A percentile compares a stretch with the other conserved stretches of the same genome.
These are phyloP conservation scores for Betta splendens DNA, from an alignment of 2,797 vertebrate genomes.

Conservation along the genomic window DNA sequence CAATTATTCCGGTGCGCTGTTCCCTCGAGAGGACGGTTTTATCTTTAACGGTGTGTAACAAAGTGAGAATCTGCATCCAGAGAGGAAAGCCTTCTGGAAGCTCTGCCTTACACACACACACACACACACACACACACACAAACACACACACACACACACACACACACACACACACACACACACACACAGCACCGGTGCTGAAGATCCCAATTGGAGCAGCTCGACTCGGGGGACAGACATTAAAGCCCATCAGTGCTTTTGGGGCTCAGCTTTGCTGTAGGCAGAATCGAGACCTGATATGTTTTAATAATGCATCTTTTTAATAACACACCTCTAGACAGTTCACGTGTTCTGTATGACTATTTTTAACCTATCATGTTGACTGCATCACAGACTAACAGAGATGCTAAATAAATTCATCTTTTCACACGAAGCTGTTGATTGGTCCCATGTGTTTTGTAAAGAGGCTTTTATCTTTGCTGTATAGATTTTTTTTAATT, in stretches of 20 bases:
- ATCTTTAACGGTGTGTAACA: slow-evolving; percentile 26
- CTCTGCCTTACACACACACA: slow-evolving; percentile 31
- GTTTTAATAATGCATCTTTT: slow-evolving; percentile 47
- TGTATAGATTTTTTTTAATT: neutral
- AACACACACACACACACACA: too few relatives aligned
- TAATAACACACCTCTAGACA: slow-evolving; percentile 39
- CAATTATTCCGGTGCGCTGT: slow-evolving; percentile 24
- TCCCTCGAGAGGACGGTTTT: slow-evolving; percentile 10
- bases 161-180: too few relatives aligned
- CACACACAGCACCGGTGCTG: slow-evolving; percentile 29
- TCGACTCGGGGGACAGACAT: slow-evolving; percentile 3
- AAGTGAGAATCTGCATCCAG: slow-evolving; percentile 42
- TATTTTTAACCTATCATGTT: slow-evolving; percentile 47
- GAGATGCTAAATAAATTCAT: slow-evolving; percentile 66
- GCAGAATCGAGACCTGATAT: slow-evolving; percentile 15
- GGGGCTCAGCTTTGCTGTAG: slow-evolving; percentile 22
- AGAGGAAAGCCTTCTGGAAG: slow-evolving; percentile 30
- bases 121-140: too few relatives aligned
- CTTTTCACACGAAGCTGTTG: slow-evolving; percentile 36
- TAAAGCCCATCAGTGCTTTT: slow-evolving; percentile 6
- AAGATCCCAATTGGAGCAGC: slow-evolving; percentile 6
- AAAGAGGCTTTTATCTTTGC: neutral
- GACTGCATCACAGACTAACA: slow-evolving; percentile 38
- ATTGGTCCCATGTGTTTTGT: slow-evolving; percentile 32
- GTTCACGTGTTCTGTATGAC: slow-evolving; percentile 30